Evolutionary conservation across 37 sponge, comb jelly and placozoan genomes (phyloP).

Genomic region (Eunapius fragilis): DNA sequence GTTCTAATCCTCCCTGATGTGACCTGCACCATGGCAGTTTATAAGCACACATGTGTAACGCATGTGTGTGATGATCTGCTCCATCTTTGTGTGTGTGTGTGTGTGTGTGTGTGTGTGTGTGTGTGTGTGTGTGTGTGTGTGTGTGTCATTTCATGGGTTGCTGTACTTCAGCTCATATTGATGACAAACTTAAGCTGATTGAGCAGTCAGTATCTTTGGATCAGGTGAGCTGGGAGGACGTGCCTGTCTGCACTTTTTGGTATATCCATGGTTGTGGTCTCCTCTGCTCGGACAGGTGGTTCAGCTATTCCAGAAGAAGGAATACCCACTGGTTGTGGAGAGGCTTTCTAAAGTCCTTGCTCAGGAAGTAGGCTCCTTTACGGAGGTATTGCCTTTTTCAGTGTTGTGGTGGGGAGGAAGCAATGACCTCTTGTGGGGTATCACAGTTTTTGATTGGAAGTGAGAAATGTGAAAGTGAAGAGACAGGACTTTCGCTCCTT

Average conservation of each 20-base stretch:
- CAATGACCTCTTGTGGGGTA: not conserved
- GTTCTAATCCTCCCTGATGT: too few relatives aligned
- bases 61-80: too few relatives aligned
- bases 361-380: slow-evolving; percentile 11
- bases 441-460: slow-evolving; percentile 56
- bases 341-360: slow-evolving; percentile 31
- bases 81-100: slow-evolving; percentile 1
- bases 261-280: too few relatives aligned
- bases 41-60: too few relatives aligned
- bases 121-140: slow-evolving; percentile 3
- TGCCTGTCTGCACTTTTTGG: not conserved
- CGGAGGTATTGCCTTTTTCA: slow-evolving; percentile 34
- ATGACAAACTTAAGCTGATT: slow-evolving; percentile 20
- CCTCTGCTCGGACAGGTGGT: not conserved
- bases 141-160: not conserved
- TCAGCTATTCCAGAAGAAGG: not conserved
- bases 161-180: slow-evolving; percentile 7
- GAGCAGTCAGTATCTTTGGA: slow-evolving; percentile 40
- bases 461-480: not conserved
- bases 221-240: not conserved
- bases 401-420: not conserved
- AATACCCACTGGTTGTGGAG: slow-evolving; percentile 16
- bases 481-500: slow-evolving; percentile 26
- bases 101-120: not conserved
- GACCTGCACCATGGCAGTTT: too few relatives aligned